Conservation (phyloP, 2,113 vertebrate genomes). For the Microtus oregoni region DNA sequence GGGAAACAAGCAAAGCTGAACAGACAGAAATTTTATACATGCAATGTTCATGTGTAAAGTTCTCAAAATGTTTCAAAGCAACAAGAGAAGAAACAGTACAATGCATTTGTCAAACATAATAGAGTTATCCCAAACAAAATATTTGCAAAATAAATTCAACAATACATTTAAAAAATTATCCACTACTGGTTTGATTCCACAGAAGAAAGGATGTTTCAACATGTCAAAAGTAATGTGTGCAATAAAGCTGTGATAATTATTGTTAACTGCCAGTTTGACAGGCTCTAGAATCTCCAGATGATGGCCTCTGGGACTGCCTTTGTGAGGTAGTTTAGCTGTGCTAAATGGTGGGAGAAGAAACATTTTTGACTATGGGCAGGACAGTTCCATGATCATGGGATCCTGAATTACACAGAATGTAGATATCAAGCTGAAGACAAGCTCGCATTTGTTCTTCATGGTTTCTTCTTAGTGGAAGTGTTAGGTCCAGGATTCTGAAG, state of each 20-base stretch:
- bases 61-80: background rate
- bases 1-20: background rate
- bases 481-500: background rate
- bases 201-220: background rate
- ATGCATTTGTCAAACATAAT: background rate
- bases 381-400: background rate
- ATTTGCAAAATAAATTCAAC: background rate
- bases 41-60: background rate
- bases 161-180: background rate
- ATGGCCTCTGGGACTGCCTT: background rate
- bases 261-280: background rate
- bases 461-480: background rate
- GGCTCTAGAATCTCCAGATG: background rate
- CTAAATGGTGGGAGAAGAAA: background rate
- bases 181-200: background rate
- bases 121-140: background rate
- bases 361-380: background rate
- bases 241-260: background rate
- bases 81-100: background rate
- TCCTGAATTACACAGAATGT: background rate
- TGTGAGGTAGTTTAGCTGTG: background rate
- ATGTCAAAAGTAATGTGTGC: background rate
- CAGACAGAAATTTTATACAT: background rate
- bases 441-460: accelerated
- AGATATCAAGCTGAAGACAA: background rate